Base-by-base conservation (phyloP, 2,888 invertebrate genomes). In the Dryobota labecula region DNA sequence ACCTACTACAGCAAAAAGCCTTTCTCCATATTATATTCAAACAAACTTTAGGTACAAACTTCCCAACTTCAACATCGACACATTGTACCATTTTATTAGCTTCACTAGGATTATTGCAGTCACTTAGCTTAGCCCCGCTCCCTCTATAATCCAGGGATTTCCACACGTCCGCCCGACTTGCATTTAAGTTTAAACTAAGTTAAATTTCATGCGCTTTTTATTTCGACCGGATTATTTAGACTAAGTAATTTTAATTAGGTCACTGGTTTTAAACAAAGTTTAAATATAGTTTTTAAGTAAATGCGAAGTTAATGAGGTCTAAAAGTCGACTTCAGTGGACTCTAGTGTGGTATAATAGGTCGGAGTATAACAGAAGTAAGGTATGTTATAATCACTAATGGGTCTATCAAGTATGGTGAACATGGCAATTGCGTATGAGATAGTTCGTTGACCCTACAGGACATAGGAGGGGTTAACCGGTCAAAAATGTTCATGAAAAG, bases 71-170 rank as follows among this genome's bases (percentile, higher is more conserved):
- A 66, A 67, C 45, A 67, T 68, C 53, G 68, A 71, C 83, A 74
- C 33, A 53, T 45, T 56, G 63, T 70, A 57, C 66, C 49, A 63
- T 76, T 82, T 75, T 77, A 79, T 77, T 60, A 73, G 67, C 63
- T 64, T 47, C 53, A 66, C 58, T 57, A 45, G 73, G 76, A 82
- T 85, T 80, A 85, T 61, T 45, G 63, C 68, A 82, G 82, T 79
- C 82, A 82, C 67, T 85, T 74, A 80, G 71, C 70, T 84, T 75
- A 83, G 60, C 51, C 56, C 24, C 56, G 30, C 53, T 70, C 58
- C 58, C 33, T 53, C 54, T 70, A 73, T 81, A 85, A 85, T 80
- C 85, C 76, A 15, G 71, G 80, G 80, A 85, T 84, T 85, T 81
- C 71, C 73, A 78, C 84, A 83, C 83, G 81, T 84, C 73, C 77